Evolutionary conservation across 2,113 vertebrate species (phyloP), one percentile per base, ranked within the genome.

Genomic region (Corythornis madagascariensis): DNA sequence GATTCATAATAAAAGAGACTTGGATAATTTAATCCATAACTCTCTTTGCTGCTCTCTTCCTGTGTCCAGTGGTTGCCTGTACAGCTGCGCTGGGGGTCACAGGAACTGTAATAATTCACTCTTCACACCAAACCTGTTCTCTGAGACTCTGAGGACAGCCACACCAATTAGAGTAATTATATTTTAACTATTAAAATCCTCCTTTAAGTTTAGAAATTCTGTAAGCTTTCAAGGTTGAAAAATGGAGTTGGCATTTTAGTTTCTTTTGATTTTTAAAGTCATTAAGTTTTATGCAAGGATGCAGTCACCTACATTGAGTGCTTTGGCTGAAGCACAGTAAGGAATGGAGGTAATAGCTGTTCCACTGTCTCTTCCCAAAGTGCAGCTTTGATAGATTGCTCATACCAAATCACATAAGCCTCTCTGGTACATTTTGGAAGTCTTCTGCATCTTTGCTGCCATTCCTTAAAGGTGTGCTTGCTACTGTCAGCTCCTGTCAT

Each of bases 391-490:
- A 8, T 57, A 26, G 42, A 22, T 17, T 7, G 7, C 26, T 40
- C 8, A 7, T 59, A 40, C 26, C 28, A 57, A 75, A 65, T 79
- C 69, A 60, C 7, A 8, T 48, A 53, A 31, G 9, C 33, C 18
- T 47, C 31, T 90, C 50, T 38, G 15, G 45, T 86, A 33, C 10
- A 19, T 47, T 59, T 84, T 26, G 60, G 16, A 59, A 55, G 19
- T 73, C 33, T 69, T 75, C 18, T 75, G n/a, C 45, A 45, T 75
- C 38, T 67, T 88, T 92, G 70, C 65, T 82, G 81, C 66, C 26
- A 20, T 59, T 89, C 84, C 74, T 81, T 82, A 77, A 89, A 94
- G 35, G 33, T 93, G 63, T 71, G 42, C 43, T 87, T 70, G 87
- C 83, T 84, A 9, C 55, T 80, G 59, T 59, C 59, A 40, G n/a